Base-by-base conservation (phyloP, 30 jellyfish, hydroid and myxozoan species). In the Hydra vulgaris region DNA sequence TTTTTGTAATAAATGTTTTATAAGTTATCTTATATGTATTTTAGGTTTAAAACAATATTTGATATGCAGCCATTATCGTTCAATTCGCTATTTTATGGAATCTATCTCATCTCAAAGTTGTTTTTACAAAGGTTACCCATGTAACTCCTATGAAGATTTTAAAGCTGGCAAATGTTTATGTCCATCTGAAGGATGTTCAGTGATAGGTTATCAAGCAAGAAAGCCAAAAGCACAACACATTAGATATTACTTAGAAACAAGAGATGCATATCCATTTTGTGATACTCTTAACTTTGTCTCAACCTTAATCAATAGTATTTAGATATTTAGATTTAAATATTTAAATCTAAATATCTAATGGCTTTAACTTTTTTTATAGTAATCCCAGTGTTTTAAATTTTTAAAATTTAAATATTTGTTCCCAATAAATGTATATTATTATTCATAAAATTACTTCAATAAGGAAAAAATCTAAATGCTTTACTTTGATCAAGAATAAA, bases 1-100 rank as follows among this genome's bases (percentile, higher is more conserved):
- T n/a, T n/a, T n/a, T n/a, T n/a, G n/a, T n/a, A n/a, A n/a, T n/a
- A n/a, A n/a, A n/a, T n/a, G n/a, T n/a, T n/a, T n/a, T n/a, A n/a
- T n/a, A n/a, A n/a, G n/a, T n/a, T n/a, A n/a, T n/a, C n/a, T n/a
- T n/a, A n/a, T 8, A 16, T 26, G 1, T 72, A n/a, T 55, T 72
- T 71, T 53, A 78, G 96, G 89, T 17, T 73, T 82, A 52, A 76
- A 53, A 21, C 81, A 88, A 16, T 83, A 83, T 69, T 26, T 88
- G n/a, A 85, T 88, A 71, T 88, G 96, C 82, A 88, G 96, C 72
- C 96, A 88, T 54, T 27, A 70, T 52, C 73, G 96, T 53, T 77
- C 92, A 23, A 27, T 72, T 26, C 70, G 27, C 16, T 76, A 73
- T 54, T 88, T 72, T 77, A 71, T 79, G 55, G 96, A 88, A 78